These are phyloP conservation scores for Trochalopteron elliotii DNA, from an alignment of 2,113 vertebrate species.

Conservation along the genomic window DNA sequence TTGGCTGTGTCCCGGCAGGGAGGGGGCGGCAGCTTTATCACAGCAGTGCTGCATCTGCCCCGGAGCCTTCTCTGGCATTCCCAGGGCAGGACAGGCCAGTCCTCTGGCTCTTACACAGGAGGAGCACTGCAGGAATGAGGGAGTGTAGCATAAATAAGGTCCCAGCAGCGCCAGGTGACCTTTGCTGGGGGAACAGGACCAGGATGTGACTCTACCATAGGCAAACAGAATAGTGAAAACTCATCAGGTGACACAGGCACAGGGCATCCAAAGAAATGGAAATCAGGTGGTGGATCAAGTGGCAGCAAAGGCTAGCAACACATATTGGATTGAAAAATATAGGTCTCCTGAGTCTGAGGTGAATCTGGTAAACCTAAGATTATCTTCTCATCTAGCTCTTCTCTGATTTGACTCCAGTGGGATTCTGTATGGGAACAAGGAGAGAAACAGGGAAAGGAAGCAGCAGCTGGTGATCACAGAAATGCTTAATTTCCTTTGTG, in stretches of 20 bases:
- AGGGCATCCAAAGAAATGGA: background rate
- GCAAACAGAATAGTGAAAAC: background rate
- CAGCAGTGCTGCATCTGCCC: accelerated
- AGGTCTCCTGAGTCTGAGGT: background rate
- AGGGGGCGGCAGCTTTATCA: background rate
- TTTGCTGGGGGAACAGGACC: background rate
- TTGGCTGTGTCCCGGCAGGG: background rate
- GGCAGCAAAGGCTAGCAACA: background rate
- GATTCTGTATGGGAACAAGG: background rate
- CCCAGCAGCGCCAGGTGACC: background rate
- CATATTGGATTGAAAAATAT: background rate
- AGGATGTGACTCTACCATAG: background rate
- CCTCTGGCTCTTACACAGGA: background rate
- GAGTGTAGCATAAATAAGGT: background rate
- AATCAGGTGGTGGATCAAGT: background rate
- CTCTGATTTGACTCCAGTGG: background rate
- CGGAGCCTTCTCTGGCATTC: background rate
- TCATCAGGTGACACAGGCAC: background rate
- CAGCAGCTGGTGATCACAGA: background rate
- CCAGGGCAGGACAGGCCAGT: background rate
- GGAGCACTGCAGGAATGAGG: background rate
- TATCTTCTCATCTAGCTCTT: background rate
- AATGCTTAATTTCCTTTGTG: background rate
- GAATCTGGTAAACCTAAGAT: background rate
- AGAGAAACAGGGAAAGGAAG: background rate